Evolutionary conservation across 2,888 invertebrate genomes (phyloP).

Genomic region (Aspidiotus rigidus): DNA sequence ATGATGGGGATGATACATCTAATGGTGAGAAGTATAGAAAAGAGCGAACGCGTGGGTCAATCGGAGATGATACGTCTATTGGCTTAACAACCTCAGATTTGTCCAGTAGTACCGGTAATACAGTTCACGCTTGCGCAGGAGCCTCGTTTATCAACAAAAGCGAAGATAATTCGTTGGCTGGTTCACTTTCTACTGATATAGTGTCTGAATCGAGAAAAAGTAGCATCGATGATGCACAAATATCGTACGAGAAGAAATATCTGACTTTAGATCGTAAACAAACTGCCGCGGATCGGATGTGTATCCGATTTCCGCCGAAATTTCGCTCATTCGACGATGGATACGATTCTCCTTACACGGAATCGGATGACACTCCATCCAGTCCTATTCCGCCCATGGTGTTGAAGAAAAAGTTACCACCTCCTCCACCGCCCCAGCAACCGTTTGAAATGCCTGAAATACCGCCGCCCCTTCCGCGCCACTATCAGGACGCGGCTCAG

Average conservation of each 20-base stretch:
- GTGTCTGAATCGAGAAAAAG: constrained; percentile 34
- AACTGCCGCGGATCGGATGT: constrained; percentile 10
- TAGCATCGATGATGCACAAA: constrained; percentile 2
- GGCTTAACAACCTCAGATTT: constrained; percentile 78
- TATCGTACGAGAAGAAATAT: constrained; percentile 20
- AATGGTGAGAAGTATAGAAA: not conserved
- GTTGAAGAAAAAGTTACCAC: constrained; percentile 27
- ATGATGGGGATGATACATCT: constrained; percentile 43
- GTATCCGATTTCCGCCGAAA: constrained; percentile 24
- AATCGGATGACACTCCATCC: constrained; percentile 40
- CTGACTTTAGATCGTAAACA: constrained; percentile 26
- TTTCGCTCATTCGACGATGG: constrained; percentile 37
- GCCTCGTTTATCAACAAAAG: constrained; percentile 35
- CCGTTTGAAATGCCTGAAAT: not conserved
- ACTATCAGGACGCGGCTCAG: not conserved
- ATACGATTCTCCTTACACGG: constrained; percentile 40
- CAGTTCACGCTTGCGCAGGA: constrained; percentile 48
- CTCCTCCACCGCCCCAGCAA: constrained; percentile 9
- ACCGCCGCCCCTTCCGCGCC: not conserved
- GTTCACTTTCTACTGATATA: constrained; percentile 39
- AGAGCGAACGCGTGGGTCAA: constrained; percentile 48
- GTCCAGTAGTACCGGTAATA: constrained; percentile 79
- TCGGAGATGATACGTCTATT: constrained; percentile 77
- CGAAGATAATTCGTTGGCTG: constrained; percentile 39
- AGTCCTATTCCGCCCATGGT: constrained; percentile 34